phyloP scores from a whole-genome alignment of 2,797 vertebrate species.

The Protosalanx chinensis region DNA sequence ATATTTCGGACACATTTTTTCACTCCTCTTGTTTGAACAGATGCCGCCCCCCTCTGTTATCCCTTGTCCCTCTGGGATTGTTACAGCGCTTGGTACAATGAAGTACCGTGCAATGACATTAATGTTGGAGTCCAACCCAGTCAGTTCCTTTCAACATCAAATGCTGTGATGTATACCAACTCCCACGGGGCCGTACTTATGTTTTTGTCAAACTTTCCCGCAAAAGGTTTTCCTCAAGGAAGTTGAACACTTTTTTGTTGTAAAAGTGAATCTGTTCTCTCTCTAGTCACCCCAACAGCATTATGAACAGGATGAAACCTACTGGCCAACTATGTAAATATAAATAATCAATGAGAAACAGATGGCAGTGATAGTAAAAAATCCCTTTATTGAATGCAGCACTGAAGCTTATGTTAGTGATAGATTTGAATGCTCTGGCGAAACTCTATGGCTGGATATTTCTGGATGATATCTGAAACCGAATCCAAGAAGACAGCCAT shows the following conservation, averaged over 20 bases:
- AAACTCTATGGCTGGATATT: slow-evolving; percentile 1
- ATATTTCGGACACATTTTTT: slow-evolving; percentile 72
- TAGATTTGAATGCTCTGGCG: neutral
- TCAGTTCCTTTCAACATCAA: slow-evolving; percentile 65
- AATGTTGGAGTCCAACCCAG: slow-evolving; percentile 62
- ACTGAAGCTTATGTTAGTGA: neutral
- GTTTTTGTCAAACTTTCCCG: slow-evolving; percentile 57
- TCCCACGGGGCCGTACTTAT: slow-evolving; percentile 48
- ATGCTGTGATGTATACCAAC: slow-evolving; percentile 56
- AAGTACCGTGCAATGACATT: slow-evolving; percentile 61
- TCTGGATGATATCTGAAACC: neutral
- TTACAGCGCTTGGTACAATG: slow-evolving; percentile 60
- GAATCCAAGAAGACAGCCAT: neutral
- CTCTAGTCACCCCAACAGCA: slow-evolving; percentile 20
- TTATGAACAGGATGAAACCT: slow-evolving; percentile 25
- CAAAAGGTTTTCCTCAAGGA: slow-evolving; percentile 23
- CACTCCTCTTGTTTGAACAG: slow-evolving; percentile 75
- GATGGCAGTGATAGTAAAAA: neutral
- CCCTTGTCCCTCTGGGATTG: slow-evolving; percentile 59
- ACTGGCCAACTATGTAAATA: slow-evolving; percentile 3
- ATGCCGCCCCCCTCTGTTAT: slow-evolving; percentile 61
- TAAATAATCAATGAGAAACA: slow-evolving; percentile 11
- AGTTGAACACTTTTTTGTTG: slow-evolving; percentile 39
- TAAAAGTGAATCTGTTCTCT: slow-evolving; percentile 40
- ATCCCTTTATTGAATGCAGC: neutral